A percentile compares a stretch with the other conserved stretches of the same genome.
Conservation (phyloP, 2,888 invertebrate genomes). For the Megamerina dolium region DNA sequence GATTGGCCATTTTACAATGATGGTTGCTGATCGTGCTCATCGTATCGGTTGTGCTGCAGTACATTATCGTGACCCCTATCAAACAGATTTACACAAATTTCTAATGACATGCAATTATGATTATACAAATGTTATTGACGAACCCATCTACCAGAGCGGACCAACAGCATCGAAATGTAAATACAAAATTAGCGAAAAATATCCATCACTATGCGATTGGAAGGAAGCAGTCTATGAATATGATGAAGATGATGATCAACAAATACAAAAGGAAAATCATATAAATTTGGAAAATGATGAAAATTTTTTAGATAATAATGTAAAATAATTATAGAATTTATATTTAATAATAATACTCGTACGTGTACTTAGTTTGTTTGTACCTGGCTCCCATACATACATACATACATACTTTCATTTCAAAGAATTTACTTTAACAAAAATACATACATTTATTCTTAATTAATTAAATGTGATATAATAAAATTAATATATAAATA, state of each 20-base stretch:
- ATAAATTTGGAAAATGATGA: slow-evolving; percentile 27
- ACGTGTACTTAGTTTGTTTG: not conserved
- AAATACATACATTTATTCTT: too few relatives aligned
- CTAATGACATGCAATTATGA: slow-evolving; percentile 46
- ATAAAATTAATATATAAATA: too few relatives aligned
- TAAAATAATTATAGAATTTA: slow-evolving; percentile 3
- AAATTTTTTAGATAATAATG: slow-evolving; percentile 29
- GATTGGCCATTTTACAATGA: slow-evolving; percentile 44
- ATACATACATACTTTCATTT: too few relatives aligned
- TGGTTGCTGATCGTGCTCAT: slow-evolving; percentile 41
- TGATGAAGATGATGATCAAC: slow-evolving; percentile 29
- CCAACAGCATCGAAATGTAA: slow-evolving; percentile 36
- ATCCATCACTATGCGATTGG: slow-evolving; percentile 41
- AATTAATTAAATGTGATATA: too few relatives aligned
- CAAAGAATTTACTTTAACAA: too few relatives aligned
- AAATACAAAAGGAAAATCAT: too few relatives aligned
- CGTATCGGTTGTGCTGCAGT: slow-evolving; percentile 44
- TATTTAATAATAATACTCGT: not conserved
- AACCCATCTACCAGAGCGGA: slow-evolving; percentile 38
- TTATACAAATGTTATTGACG: slow-evolving; percentile 38
- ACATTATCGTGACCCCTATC: slow-evolving; percentile 27
- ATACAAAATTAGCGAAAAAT: slow-evolving; percentile 31
- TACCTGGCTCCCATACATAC: too few relatives aligned
- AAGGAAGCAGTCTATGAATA: slow-evolving; percentile 28
- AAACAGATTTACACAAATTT: slow-evolving; percentile 26